Evolutionary conservation across 1,140 invertebrate species (phyloP), one percentile per base, ranked within the genome.

Genomic region (Lethocerus indicus): DNA sequence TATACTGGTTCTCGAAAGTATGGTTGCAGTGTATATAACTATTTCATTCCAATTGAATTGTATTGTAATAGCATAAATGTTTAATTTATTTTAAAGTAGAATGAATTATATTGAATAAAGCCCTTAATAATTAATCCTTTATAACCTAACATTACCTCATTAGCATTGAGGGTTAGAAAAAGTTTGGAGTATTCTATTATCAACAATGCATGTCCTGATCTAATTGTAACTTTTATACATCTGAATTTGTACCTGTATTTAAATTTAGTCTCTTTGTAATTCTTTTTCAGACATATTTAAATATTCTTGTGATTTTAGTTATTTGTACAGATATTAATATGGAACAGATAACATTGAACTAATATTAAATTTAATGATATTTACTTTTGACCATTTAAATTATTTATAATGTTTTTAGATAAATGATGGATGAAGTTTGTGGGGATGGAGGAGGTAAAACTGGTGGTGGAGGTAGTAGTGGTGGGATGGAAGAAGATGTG

Each of bases 401-500:
- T 25, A 13, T 24, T 23, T 24, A 43, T 7, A 25, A 16, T 16
- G 16, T 16, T 16, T 32, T 32, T 32, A 16, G 20, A 24, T 23
- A 9, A 49, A 32, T 13, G 14, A 52, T 52, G 49, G 54, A 51
- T 21, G 47, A 52, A 52, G 43, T 32, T 18, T 47, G 40, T 43
- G 47, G 41, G 26, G 50, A 51, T 51, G 36, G 39, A 43, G 47
- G 44, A 28, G 41, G 40, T 16, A 49, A 48, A 48, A 44, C 24
- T 21, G 48, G 52, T 20, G 47, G 42, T 29, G 47, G 41, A 12
- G 42, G 23, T 7, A 23, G 20, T 23, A 24, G 47, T 27, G 29
- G 39, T 1, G 51, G 46, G 20, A 59, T 58, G 18, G 67, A 68
- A 46, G 69, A 70, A 57, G 53, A 59, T 50, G 58, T 60, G 51